Conservation (phyloP, 2,797 vertebrate species). For the Falco peregrinus region DNA sequence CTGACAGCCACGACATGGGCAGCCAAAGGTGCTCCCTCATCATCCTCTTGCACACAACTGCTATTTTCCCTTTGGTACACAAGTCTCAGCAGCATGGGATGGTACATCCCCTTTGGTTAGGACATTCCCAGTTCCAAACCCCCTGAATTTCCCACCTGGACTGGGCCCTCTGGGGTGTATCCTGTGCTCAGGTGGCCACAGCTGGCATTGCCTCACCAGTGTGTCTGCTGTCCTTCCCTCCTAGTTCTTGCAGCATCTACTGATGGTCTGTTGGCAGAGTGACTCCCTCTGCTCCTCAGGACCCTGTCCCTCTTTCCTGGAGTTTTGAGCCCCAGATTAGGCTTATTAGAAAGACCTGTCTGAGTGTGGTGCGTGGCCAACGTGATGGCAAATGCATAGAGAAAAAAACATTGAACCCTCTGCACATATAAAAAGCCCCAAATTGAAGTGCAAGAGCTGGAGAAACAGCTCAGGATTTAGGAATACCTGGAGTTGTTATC, state of each 20-base stretch:
- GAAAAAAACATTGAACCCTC: neutral
- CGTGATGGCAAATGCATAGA: rapidly evolving
- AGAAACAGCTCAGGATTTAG: neutral
- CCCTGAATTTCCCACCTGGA: neutral
- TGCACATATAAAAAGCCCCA: neutral
- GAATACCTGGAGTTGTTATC: neutral
- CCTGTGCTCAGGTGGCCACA: neutral
- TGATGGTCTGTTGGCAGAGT: neutral
- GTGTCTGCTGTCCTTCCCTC: neutral
- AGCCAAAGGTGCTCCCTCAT: too few species aligned
- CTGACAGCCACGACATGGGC: rapidly evolving
- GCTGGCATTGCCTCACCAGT: neutral
- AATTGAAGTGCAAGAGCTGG: neutral
- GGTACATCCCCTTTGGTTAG: neutral
- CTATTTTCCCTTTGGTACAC: neutral
- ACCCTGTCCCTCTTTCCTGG: neutral
- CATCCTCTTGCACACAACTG: neutral
- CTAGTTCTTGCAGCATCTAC: neutral
- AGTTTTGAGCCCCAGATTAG: neutral
- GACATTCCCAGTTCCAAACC: neutral
- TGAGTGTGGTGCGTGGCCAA: neutral
- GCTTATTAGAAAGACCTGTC: neutral
- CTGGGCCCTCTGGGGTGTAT: neutral
- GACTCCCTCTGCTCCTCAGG: neutral
- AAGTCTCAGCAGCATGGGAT: neutral